Conservation (phyloP, 2,888 invertebrate genomes). For the Leptopilina myrica region DNA sequence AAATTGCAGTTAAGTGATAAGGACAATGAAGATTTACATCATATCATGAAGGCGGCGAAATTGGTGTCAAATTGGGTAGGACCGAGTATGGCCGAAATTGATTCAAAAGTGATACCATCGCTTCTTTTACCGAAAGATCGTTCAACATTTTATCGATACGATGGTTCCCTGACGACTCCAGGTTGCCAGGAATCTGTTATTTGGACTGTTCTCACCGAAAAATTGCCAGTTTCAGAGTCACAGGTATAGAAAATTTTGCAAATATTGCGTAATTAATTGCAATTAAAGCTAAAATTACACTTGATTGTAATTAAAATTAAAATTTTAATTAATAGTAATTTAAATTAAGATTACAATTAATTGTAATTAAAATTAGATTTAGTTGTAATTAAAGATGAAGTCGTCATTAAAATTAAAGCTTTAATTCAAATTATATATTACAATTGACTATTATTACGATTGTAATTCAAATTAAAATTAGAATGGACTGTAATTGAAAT, state of each 20-base stretch:
- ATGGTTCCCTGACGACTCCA: constrained; percentile 87
- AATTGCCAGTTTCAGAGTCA: constrained; percentile 78
- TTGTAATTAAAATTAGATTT: too few species aligned
- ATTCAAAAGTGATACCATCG: constrained; percentile 68
- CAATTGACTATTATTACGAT: too few species aligned
- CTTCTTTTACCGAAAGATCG: constrained; percentile 80
- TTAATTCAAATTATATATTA: too few species aligned
- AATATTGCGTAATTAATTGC: too few species aligned
- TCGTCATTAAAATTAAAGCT: too few species aligned
- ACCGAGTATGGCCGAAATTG: constrained; percentile 49
- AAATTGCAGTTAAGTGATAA: constrained; percentile 61
- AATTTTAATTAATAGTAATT: too few species aligned
- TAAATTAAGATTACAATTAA: too few species aligned
- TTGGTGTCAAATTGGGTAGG: constrained; percentile 61
- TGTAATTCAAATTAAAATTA: too few species aligned
- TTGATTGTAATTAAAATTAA: too few species aligned
- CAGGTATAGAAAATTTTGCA: constrained; percentile 70
- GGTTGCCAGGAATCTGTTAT: constrained; percentile 85
- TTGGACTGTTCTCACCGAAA: constrained; percentile 82
- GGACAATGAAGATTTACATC: constrained; percentile 62
- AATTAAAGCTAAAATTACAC: too few species aligned
- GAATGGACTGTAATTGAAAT: too few species aligned
- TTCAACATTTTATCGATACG: constrained; percentile 81
- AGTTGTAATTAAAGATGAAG: too few species aligned
- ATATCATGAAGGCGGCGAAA: constrained; percentile 62